A percentile compares a stretch with the other conserved stretches of the same genome.
phyloP scores from a whole-genome alignment of 2,113 vertebrate species.

The Otis tarda region DNA sequence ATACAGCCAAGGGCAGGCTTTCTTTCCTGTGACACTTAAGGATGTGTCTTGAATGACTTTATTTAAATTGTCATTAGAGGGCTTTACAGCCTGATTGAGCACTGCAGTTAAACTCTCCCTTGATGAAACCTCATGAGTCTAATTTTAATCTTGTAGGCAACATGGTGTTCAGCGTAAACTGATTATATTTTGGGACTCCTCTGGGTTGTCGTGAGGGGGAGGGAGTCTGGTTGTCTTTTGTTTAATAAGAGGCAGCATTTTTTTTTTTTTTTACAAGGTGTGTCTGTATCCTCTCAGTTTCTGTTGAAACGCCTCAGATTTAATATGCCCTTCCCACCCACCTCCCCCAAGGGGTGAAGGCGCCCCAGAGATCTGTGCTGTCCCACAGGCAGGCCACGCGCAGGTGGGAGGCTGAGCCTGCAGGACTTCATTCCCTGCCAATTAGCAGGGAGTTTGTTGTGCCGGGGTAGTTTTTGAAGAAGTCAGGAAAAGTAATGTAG shows the following conservation, averaged over 20 bases:
- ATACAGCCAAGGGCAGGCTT: background rate
- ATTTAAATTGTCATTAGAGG: constrained; percentile 31
- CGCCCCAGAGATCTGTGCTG: background rate
- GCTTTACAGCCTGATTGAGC: constrained; percentile 63
- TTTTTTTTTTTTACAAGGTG: background rate
- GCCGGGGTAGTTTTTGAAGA: background rate
- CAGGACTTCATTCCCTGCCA: background rate
- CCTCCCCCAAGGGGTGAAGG: background rate
- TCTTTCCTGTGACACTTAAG: background rate
- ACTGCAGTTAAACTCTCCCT: constrained; percentile 57
- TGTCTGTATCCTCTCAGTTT: background rate
- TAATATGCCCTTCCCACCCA: background rate
- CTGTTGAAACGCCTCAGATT: background rate
- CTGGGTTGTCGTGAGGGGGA: background rate
- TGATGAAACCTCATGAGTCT: constrained; percentile 50
- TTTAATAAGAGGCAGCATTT: background rate
- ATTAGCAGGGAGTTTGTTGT: background rate
- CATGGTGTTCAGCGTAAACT: constrained; percentile 33
- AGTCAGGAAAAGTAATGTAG: background rate
- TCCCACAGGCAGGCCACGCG: rapidly evolving
- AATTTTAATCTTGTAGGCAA: constrained; percentile 66
- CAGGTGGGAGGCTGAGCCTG: background rate
- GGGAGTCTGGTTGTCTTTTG: background rate
- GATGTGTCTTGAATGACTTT: constrained; percentile 55
- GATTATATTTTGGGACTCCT: constrained; percentile 22